Evolutionary conservation across 2,113 vertebrate genomes (phyloP).

Genomic region (Edolisoma coerulescens): DNA sequence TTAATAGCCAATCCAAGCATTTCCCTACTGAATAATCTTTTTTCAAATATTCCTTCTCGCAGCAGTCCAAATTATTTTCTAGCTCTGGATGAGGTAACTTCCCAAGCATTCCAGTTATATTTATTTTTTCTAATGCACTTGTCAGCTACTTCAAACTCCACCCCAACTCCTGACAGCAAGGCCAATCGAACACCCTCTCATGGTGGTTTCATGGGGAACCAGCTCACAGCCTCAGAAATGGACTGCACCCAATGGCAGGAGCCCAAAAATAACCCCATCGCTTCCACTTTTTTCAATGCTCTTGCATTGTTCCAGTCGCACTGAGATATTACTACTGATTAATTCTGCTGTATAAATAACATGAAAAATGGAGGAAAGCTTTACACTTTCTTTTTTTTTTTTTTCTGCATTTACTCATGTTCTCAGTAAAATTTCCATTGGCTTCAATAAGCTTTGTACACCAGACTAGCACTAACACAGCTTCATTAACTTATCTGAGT

Average conservation of each 20-base stretch:
- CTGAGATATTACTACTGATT: conserved; percentile 34
- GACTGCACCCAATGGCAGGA: conserved; percentile 45
- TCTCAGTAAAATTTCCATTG: not conserved
- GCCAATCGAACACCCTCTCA: conserved; percentile 14
- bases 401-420: not conserved
- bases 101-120: conserved; percentile 48
- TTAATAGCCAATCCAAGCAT: conserved; percentile 24
- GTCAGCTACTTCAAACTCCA: conserved; percentile 49
- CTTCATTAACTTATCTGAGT: conserved; percentile 1
- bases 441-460: not conserved
- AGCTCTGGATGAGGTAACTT: conserved; percentile 44
- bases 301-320: conserved; percentile 13
- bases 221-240: conserved; percentile 19
- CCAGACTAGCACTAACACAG: not conserved
- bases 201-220: conserved; percentile 28
- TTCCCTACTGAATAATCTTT: conserved; percentile 30
- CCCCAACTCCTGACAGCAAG: conserved; percentile 6
- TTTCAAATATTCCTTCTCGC: conserved; percentile 6
- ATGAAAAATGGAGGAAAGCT: not conserved
- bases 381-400: not conserved
- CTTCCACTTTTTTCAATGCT: conserved; percentile 17
- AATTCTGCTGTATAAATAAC: conserved; percentile 19
- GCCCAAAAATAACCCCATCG: conserved; percentile 34
- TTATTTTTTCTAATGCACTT: conserved; percentile 63
- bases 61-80: conserved; percentile 41